Percentiles rank a stretch among this genome's conserved stretches.
Conservation (phyloP, 2,113 vertebrate species). For the Bolborhynchus lineola region DNA sequence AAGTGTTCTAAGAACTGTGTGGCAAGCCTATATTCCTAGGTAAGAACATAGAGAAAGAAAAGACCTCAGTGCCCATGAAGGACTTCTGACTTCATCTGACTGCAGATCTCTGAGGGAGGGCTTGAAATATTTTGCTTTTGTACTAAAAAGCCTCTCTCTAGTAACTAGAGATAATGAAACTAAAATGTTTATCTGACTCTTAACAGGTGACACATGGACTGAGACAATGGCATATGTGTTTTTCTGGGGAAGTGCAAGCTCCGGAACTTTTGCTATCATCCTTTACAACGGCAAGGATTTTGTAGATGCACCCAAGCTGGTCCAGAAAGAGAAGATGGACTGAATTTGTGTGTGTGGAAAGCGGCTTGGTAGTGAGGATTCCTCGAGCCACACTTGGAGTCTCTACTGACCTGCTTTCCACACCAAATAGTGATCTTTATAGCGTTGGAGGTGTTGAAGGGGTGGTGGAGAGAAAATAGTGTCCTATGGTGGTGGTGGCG, state of each 20-base stretch:
- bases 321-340: constrained; percentile 98
- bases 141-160: background rate
- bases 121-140: background rate
- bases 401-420: constrained; percentile 91
- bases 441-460: background rate
- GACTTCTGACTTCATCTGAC: background rate
- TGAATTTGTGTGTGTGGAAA: constrained; percentile 99
- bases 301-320: constrained; percentile 90
- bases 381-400: constrained; percentile 82
- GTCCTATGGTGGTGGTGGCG: background rate
- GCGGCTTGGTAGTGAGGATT: constrained; percentile 85
- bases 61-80: background rate
- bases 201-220: constrained; percentile 92
- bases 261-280: constrained; percentile 89
- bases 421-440: background rate
- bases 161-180: background rate
- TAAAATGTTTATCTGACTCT: background rate
- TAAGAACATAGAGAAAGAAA: background rate
- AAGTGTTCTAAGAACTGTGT: background rate
- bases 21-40: background rate
- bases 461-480: background rate
- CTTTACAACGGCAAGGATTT: constrained; percentile 95
- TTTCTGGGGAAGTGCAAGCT: constrained; percentile 92
- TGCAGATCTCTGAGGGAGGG: background rate
- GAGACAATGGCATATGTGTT: constrained; percentile 94